These are phyloP conservation scores for Timandra comae DNA, from an alignment of 2,888 invertebrate species.

Conservation along the genomic window DNA sequence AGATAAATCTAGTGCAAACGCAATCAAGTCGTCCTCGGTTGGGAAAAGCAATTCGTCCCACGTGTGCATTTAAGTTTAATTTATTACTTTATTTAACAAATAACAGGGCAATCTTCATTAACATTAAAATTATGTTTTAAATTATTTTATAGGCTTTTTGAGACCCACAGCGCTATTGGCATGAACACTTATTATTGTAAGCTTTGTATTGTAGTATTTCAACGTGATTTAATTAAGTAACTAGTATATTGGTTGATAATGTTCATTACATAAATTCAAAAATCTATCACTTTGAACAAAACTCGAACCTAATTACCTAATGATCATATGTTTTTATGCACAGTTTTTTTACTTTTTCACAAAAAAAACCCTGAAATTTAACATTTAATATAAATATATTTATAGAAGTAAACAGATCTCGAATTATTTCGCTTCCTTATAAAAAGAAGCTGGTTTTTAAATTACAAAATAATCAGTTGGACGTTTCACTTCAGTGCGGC, in stretches of 20 bases:
- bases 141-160: constrained; percentile 16
- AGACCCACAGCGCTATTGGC: neutral
- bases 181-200: neutral
- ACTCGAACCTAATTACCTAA: no score
- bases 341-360: no score
- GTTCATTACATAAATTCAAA: no score
- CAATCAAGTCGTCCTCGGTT: constrained; percentile 40
- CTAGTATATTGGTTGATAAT: no score
- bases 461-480: constrained; percentile 15
- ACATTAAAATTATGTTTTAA: constrained; percentile 26
- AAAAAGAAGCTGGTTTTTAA: no score
- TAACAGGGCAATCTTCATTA: constrained; percentile 36
- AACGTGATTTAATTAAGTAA: no score
- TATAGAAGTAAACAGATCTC: no score
- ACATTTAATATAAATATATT: no score
- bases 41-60: constrained; percentile 41
- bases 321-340: no score
- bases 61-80: constrained; percentile 39
- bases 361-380: no score
- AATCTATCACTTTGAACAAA: no score
- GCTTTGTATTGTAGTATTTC: constrained; percentile 1
- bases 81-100: constrained; percentile 44
- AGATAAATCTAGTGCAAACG: constrained; percentile 43
- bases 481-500: constrained; percentile 12
- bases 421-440: no score